Percentiles rank a stretch among this genome's conserved stretches.
Conservation (phyloP, 1,140 invertebrate species). For the Hyles euphorbiae region DNA sequence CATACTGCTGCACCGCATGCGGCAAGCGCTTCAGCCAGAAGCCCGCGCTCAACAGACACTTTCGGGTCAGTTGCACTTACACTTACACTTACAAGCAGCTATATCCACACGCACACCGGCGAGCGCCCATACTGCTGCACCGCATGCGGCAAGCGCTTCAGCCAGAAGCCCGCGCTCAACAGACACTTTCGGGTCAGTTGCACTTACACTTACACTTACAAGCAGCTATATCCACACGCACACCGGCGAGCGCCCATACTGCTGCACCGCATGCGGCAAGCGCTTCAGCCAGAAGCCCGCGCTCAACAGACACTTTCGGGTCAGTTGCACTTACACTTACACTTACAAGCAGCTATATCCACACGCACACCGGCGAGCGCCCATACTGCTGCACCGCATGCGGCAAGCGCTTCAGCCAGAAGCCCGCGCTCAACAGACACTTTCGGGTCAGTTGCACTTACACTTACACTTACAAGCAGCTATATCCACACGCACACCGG, state of each 20-base stretch:
- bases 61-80: too few relatives aligned
- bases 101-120: constrained; percentile 13
- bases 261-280: constrained; percentile 31
- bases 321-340: too few relatives aligned
- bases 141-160: constrained; percentile 37
- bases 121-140: constrained; percentile 22
- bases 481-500: constrained; percentile 14
- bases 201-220: too few relatives aligned
- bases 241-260: constrained; percentile 17
- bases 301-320: constrained; percentile 24
- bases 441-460: too few relatives aligned
- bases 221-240: constrained; percentile 5
- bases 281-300: constrained; percentile 47
- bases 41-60: constrained; percentile 35
- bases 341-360: too few relatives aligned
- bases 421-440: constrained; percentile 37
- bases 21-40: constrained; percentile 44
- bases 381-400: constrained; percentile 27
- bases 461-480: too few relatives aligned
- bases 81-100: too few relatives aligned
- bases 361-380: constrained; percentile 18
- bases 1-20: constrained; percentile 27
- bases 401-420: constrained; percentile 42
- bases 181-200: constrained; percentile 2
- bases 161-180: constrained; percentile 45